These are phyloP conservation scores for Meandrusa payeni DNA, from an alignment of 2,888 invertebrate genomes.

Conservation along the genomic window DNA sequence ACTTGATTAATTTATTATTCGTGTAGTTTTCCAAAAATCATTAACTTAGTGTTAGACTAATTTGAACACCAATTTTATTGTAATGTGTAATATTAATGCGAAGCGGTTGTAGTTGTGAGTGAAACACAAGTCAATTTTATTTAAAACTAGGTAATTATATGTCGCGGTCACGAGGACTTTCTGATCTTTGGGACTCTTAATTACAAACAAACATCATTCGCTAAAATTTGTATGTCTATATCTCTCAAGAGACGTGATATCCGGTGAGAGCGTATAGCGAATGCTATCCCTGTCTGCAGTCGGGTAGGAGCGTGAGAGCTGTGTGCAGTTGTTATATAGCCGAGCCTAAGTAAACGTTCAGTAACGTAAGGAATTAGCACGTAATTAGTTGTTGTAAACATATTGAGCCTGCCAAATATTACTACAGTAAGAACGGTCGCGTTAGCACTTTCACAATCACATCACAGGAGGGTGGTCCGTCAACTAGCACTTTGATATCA, in stretches of 20 bases:
- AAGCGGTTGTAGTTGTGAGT: conserved; percentile 13
- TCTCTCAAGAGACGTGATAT: no score
- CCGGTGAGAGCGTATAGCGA: no score
- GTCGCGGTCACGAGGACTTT: no score
- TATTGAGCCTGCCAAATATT: conserved; percentile 68
- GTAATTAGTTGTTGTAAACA: conserved; percentile 34
- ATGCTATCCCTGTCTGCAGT: no score
- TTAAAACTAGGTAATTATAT: no score
- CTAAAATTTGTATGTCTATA: no score
- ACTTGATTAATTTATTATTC: conserved; percentile 26
- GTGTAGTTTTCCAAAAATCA: conserved; percentile 28
- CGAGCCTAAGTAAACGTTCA: conserved; percentile 13
- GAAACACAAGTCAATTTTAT: conserved; percentile 20
- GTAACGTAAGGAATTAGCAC: conserved; percentile 26
- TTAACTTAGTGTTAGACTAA: conserved; percentile 33
- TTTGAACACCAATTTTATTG: conserved; percentile 58
- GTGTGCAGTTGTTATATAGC: no score
- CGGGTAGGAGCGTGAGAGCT: no score
- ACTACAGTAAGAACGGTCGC: conserved; percentile 48
- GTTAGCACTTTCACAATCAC: conserved; percentile 33
- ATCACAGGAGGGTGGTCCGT: not conserved
- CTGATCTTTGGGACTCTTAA: no score
- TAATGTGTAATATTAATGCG: conserved; percentile 29
- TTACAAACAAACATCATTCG: no score
- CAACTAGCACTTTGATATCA: no score